Evolutionary conservation across 1,140 invertebrate genomes (phyloP), one percentile per base, ranked within the genome.

Genomic region (Zaprionus camerounensis): DNA sequence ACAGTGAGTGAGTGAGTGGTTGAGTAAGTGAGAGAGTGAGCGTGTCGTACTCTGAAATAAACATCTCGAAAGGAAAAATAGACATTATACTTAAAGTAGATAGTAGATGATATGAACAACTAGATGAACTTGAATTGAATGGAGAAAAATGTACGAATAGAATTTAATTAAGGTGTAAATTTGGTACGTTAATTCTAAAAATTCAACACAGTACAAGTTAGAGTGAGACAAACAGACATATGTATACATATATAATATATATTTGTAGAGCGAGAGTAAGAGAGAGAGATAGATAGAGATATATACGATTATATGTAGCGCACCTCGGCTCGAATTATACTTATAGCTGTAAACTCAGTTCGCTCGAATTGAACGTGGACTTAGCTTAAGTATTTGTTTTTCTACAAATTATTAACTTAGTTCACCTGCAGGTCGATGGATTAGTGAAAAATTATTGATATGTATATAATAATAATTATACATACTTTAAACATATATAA

Each of bases 121-220:
- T 81, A 81, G 73, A 78, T 81, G 78, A 73, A 66, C 53, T 81
- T 81, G 78, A 81, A 63, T 80, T 78, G 62, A 70, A 69, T 73
- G 64, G 49, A 78, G 46, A 75, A 79, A 78, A 78, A 65, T 72
- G 82, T 78, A 70, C 67, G 79, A 84, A 82, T 62, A 85, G 74
- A 80, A 85, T 85, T 81, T 44, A 85, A 71, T 36, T 78, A 81
- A 78, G 64, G 76, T 81, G 75, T 66, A 81, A 85, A 81, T 75
- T 70, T 67, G 73, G 56, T 80, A 84, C 62, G 53, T 84, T 74
- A 77, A 78, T 64, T 84, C 81, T 83, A 84, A 84, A 82, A 81
- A 86, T 82, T 76, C 72, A 84, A 83, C 72, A 83, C 81, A 84
- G 81, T 86, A 84, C 78, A 84, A 81, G 79, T 84, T 70, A 81